Conservation (phyloP, 2,888 invertebrate species). For the Lepidocyrtinus sp. region DNA sequence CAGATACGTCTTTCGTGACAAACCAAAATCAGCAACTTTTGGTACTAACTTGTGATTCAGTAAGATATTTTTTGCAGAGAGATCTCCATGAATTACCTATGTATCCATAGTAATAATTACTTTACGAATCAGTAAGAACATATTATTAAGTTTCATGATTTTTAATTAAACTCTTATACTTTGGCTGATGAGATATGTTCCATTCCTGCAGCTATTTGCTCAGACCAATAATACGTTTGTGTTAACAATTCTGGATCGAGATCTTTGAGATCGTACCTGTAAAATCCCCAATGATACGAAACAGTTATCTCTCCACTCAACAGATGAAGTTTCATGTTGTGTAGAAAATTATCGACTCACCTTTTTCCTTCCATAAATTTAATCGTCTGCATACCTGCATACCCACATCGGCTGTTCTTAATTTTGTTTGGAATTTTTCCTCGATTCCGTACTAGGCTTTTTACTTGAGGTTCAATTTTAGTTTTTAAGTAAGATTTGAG, state of each 20-base stretch:
- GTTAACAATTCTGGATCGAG: not conserved
- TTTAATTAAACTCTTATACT: not conserved
- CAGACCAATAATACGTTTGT: not conserved
- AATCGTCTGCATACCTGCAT: not conserved
- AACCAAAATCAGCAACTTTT: slow-evolving; percentile 40
- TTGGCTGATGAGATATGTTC: slow-evolving; percentile 25
- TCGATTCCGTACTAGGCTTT: not conserved
- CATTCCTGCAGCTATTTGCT: slow-evolving; percentile 37
- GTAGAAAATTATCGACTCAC: not conserved
- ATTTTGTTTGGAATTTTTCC: not conserved
- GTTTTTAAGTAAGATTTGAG: slow-evolving; percentile 17
- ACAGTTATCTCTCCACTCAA: too few relatives aligned
- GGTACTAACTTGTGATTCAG: slow-evolving; percentile 14
- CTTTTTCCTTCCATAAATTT: not conserved
- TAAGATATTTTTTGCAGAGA: slow-evolving; percentile 30
- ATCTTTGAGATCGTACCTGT: not conserved
- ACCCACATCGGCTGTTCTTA: not conserved
- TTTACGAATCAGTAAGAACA: not conserved
- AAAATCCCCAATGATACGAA: not conserved
- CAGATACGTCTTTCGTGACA: slow-evolving; percentile 26
- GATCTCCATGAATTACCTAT: slow-evolving; percentile 32
- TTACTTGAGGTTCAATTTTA: not conserved
- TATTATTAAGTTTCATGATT: not conserved
- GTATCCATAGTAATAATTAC: not conserved
- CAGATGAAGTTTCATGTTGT: not conserved